Base-by-base conservation (phyloP, 2,113 vertebrate species). In the Scolopax mira region DNA sequence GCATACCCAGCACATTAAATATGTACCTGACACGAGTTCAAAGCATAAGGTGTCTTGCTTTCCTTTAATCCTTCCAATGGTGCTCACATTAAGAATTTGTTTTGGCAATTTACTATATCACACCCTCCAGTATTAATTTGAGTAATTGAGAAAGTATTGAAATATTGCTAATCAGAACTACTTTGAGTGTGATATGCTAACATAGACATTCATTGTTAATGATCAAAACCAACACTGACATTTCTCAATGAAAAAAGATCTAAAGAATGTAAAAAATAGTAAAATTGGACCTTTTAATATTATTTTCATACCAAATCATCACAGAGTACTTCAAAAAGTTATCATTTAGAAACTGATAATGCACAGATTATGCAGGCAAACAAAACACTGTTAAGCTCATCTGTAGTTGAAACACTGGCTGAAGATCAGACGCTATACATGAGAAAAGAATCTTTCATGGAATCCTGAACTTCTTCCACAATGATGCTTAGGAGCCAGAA, bases 251-350 rank as follows among this genome's bases (percentile, higher is more conserved):
- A 60, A 80, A 78, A 52, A 24, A 27, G 25, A 55, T 62, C 12
- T 77, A 77, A 61, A 80, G 8, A 61, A 94, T 51, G 35, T 85
- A 86, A 64, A 95, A 96, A 94, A 30, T 74, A 93, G 90, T 90
- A n/a, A n/a, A 85, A 85, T 85, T 92, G 71, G 35, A 60, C 70
- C 30, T 96, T 92, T 93, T 37, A 92, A 75, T 64, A 71, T 81
- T 79, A 88, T 44, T 90, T 97, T 96, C 55, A 48, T 55, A 66
- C 54, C 73, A 81, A 93, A 97, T 97, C 96, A 95, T 97, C 78
- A 85, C 42, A 80, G 54, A 94, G 31, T 93, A 95, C 52, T 95
- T 97, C 95, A 85, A 44, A 94, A 95, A 97, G 27, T n/a, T 89
- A 86, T 94, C 96, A 94, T 67, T 82, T 94, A 81, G 46, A 97